Base-by-base conservation (phyloP, 23 tunicate species). In the Aplidium turbinatum region DNA sequence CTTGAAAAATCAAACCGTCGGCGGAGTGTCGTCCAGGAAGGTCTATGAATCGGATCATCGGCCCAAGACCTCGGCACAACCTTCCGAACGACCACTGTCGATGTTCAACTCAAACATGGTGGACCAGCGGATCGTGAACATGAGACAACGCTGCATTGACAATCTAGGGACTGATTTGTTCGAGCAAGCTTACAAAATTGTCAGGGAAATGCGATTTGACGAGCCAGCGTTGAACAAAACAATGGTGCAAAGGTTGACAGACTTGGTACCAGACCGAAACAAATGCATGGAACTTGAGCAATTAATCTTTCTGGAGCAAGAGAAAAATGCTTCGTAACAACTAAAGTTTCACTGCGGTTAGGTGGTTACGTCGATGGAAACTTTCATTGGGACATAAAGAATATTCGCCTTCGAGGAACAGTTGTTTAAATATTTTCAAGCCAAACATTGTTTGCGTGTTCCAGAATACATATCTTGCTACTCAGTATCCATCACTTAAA, bases 241-340 rank as follows among this genome's bases (percentile, higher is more conserved):
- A 4, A 68, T 72, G 4, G 36, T 70, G 34, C 22, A 38, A 24
- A 57, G 74, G 30, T 54, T 91, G 62, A 36, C 35, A 9, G 50
- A 79, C n/a, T 58, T 91, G 26, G 78, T 91, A 9, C 68, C 82
- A 2, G 97, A 91, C 40, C 51, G 31, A 16, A 74, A 51, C 73
- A 31, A 71, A 31, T 73, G 91, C 74, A 86, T 91, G 85, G 58
- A 63, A 39, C 70, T 89, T 0, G 97, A 91, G 42, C 86, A 91
- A 57, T 54, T 91, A 16, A 51, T 91, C 18, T 91, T 68, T 67
- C 72, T 91, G 23, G 97, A 91, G 75, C 84, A 84, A 36, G 72
- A 60, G n/a, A n/a, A n/a, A n/a, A n/a, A n/a, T n/a, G n/a, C n/a
- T n/a, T n/a, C n/a, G n/a, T n/a, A n/a, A n/a, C n/a, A n/a, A n/a